A percentile compares a stretch with the other conserved stretches of the same genome.
Conservation (phyloP, 2,113 vertebrate species). For the Pica pica region DNA sequence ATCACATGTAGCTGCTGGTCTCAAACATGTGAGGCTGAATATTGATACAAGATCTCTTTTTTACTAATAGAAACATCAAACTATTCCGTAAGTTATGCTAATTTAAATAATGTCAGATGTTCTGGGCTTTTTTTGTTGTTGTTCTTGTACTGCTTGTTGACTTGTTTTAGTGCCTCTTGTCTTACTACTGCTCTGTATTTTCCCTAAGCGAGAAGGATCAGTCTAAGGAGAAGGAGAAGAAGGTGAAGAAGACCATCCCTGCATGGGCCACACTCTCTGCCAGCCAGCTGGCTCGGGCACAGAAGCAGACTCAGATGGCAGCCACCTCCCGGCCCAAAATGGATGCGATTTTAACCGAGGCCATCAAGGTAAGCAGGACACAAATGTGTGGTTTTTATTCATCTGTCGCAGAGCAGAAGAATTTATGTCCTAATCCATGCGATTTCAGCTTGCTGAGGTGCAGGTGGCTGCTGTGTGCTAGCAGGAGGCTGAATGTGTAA, state of each 20-base stretch:
- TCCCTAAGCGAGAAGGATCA: constrained; percentile 86
- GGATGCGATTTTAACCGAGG: constrained; percentile 92
- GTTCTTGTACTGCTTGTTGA: not conserved
- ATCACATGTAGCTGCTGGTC: not conserved
- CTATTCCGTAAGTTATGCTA: not conserved
- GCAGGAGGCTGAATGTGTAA: not conserved
- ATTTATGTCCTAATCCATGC: not conserved
- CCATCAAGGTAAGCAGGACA: constrained; percentile 80
- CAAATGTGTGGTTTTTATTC: not conserved
- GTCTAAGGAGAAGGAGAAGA: constrained; percentile 88
- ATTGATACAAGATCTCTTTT: not conserved
- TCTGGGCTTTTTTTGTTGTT: not conserved
- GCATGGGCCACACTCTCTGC: constrained; percentile 90
- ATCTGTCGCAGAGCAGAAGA: not conserved
- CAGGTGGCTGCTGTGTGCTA: not conserved
- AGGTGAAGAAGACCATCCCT: constrained; percentile 94
- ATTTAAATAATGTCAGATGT: not conserved
- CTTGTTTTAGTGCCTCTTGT: not conserved
- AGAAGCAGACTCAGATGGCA: constrained; percentile 82
- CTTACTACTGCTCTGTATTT: not conserved
- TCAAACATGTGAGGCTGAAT: not conserved
- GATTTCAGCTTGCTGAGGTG: not conserved
- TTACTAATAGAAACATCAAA: not conserved
- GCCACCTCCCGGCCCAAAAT: constrained; percentile 88
- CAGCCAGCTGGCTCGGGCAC: constrained; percentile 84